Evolutionary conservation across 1,140 invertebrate species (phyloP).

Genomic region (Saxidomus purpurata): DNA sequence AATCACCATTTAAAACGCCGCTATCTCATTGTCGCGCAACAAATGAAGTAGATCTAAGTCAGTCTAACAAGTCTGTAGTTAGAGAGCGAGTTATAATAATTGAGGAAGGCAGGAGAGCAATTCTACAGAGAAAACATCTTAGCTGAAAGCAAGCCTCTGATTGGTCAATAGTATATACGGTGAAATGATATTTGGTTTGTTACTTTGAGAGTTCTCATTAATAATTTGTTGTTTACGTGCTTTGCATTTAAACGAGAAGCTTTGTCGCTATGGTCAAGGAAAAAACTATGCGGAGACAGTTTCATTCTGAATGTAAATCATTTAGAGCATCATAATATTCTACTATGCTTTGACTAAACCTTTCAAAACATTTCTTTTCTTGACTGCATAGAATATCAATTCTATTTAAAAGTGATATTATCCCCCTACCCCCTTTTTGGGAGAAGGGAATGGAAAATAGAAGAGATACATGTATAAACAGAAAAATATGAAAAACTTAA

Average conservation of each 20-base stretch:
- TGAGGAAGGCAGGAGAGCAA: not conserved
- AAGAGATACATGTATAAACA: too few species aligned
- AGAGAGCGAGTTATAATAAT: not conserved
- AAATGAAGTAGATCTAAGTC: constrained; percentile 19
- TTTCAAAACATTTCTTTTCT: not conserved
- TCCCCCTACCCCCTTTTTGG: too few species aligned
- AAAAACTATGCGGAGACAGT: not conserved
- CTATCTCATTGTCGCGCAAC: not conserved
- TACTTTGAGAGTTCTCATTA: not conserved
- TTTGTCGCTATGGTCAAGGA: not conserved
- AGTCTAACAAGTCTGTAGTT: not conserved
- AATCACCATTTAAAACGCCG: not conserved
- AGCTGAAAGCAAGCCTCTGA: not conserved
- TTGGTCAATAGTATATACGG: not conserved
- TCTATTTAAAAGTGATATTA: too few species aligned
- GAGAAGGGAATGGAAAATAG: too few species aligned
- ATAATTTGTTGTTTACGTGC: not conserved
- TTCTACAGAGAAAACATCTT: not conserved
- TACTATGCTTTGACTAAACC: not conserved
- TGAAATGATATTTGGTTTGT: constrained; percentile 3
- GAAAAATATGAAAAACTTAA: too few species aligned
- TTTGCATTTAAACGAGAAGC: not conserved
- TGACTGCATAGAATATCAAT: not conserved
- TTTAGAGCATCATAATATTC: not conserved
- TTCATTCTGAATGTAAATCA: not conserved